These are phyloP conservation scores for Monopis laevigella DNA, from an alignment of 2,888 invertebrate species.

Conservation along the genomic window DNA sequence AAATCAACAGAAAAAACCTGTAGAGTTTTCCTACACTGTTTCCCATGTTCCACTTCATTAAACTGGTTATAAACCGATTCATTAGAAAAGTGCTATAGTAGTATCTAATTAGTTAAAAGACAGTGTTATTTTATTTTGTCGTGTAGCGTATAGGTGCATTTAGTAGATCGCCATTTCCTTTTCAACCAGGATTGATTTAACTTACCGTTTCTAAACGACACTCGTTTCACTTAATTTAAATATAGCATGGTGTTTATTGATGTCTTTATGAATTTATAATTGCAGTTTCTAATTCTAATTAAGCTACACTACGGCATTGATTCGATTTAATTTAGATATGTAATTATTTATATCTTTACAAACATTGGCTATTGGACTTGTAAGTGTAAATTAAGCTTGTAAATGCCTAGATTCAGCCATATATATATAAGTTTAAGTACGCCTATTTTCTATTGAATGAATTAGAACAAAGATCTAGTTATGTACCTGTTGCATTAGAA, in stretches of 20 bases:
- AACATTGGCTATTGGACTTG: too few relatives aligned
- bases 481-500: too few relatives aligned
- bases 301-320: too few relatives aligned
- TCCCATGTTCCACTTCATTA: conserved; percentile 28
- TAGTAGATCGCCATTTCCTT: background rate
- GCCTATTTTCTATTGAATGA: too few relatives aligned
- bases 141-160: background rate
- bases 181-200: background rate
- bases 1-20: background rate
- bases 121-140: background rate
- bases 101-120: background rate
- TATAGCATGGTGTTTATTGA: background rate
- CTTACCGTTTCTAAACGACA: background rate
- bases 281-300: too few relatives aligned
- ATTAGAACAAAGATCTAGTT: too few relatives aligned
- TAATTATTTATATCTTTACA: too few relatives aligned
- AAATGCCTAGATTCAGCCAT: too few relatives aligned
- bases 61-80: too few relatives aligned
- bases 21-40: conserved; percentile 23
- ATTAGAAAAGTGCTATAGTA: background rate
- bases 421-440: too few relatives aligned
- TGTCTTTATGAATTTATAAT: background rate
- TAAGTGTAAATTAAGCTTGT: too few relatives aligned
- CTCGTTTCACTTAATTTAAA: background rate
- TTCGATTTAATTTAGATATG: too few relatives aligned